Evolutionary conservation across 2,888 invertebrate genomes (phyloP).

Genomic region (Eledone cirrhosa): DNA sequence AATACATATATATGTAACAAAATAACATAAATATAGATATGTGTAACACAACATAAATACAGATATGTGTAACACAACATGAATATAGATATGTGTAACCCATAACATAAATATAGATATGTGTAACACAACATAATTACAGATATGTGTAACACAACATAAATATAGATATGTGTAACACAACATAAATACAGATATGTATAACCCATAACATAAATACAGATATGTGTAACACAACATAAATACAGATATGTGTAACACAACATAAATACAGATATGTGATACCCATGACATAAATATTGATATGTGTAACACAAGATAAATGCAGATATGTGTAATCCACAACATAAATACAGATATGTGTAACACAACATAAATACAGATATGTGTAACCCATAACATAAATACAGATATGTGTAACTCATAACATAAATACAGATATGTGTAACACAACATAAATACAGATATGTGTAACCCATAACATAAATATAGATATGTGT

Average conservation of each 20-base stretch:
- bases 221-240: no score
- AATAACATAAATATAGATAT: neutral
- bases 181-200: neutral
- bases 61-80: neutral
- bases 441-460: neutral
- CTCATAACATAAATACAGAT: neutral
- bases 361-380: no score
- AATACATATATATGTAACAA: neutral
- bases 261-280: no score
- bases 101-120: neutral
- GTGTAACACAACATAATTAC: neutral
- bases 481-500: neutral
- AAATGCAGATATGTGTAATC: neutral
- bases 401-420: neutral
- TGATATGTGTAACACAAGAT: neutral
- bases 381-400: no score
- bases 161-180: neutral
- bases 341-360: neutral
- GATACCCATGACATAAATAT: no score
- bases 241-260: no score
- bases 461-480: neutral
- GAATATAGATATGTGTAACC: neutral
- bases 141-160: neutral
- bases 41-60: neutral
- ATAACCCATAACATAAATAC: no score